Evolutionary conservation across 2,888 invertebrate species (phyloP), one percentile per base, ranked within the genome.

Genomic region (Drosophila setosimentum): DNA sequence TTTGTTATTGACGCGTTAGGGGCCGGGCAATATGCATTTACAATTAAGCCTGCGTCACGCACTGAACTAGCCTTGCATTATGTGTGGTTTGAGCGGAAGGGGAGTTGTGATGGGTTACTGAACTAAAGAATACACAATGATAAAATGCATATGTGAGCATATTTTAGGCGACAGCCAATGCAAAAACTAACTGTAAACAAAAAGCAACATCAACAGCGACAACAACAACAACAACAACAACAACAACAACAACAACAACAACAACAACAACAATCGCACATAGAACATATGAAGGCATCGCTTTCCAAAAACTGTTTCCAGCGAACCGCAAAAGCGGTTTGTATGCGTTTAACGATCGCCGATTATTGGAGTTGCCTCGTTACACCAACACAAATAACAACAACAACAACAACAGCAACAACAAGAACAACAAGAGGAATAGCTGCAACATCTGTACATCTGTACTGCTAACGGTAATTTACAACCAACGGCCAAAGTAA

Each of bases 81-180:
- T 40, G 29, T 53, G 45, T 16, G 37, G 10, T 27, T 27, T 3
- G 27, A 29, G 30, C 3, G 32, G 11, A 29, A 10, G 50, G n/a
- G 24, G 16, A 7, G 11, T 2, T 40, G 13, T 7, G 50, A 16
- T 29, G 7, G 33, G 37, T 24, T 24, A 54, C n/a, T 16, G n/a
- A 35, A 55, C 37, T 64, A 59, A 78, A 64, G 75, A 58, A 61
- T 60, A 72, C 71, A 81, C 21, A 24, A 16, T n/a, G 45, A 87
- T 87, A 85, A 89, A 89, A 82, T 87, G 67, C 70, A 84, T 87
- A 82, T 87, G 67, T 66, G 77, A 68, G 66, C 82, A 87, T 84
- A 84, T 84, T 84, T 84, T 78, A 66, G 72, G 62, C 58, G 76
- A 67, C 69, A 71, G 84, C 87, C 87, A 73, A 82, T 76, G 89